Evolutionary conservation across 2,797 vertebrate species (phyloP).

Genomic region (Chelon auratus): DNA sequence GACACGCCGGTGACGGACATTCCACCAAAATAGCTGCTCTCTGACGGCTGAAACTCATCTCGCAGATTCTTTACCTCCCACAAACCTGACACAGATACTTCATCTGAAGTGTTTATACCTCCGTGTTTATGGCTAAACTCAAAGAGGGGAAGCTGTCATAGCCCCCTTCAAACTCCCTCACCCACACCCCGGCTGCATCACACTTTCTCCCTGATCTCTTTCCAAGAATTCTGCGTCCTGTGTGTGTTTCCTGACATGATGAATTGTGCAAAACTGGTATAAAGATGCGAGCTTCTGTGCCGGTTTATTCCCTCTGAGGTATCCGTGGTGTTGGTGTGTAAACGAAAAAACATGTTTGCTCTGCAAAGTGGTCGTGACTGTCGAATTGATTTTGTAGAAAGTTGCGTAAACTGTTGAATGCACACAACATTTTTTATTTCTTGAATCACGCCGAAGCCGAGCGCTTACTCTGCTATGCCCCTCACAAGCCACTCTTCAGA

Average conservation of each 20-base stretch:
- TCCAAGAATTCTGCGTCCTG: not conserved
- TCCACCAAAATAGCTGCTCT: no score
- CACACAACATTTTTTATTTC: not conserved
- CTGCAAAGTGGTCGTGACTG: not conserved
- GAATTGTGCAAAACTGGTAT: not conserved
- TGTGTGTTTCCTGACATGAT: not conserved
- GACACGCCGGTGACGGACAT: no score
- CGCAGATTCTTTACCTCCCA: not conserved
- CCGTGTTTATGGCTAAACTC: not conserved
- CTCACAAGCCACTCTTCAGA: no score
- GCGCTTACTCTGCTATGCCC: not conserved
- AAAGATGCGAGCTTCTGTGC: not conserved
- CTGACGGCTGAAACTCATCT: not conserved
- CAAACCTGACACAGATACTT: not conserved
- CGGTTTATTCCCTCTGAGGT: not conserved
- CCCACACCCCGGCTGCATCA: not conserved
- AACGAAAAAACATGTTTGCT: not conserved
- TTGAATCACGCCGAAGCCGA: not conserved
- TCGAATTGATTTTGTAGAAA: not conserved
- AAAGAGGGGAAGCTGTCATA: not conserved
- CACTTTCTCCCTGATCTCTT: not conserved
- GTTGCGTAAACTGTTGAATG: not conserved
- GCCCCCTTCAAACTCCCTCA: no score
- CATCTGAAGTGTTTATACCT: not conserved
- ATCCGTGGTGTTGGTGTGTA: not conserved